phyloP scores from a whole-genome alignment of 1,140 invertebrate species.

The Melitaea cinxia region DNA sequence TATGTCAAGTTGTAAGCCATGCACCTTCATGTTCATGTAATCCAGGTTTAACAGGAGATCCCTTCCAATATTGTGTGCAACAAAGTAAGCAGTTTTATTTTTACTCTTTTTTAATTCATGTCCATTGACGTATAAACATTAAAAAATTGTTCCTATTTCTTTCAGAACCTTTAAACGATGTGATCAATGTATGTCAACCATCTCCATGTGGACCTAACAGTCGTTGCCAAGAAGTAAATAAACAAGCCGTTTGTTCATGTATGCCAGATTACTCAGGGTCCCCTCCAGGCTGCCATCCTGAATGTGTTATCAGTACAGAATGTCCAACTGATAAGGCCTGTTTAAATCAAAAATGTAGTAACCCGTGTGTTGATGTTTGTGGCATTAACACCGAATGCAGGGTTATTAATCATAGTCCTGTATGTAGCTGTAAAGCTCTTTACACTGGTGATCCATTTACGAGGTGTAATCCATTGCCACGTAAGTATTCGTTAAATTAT shows the following conservation, averaged over 20 bases:
- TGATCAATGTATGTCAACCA: constrained; percentile 82
- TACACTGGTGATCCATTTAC: constrained; percentile 90
- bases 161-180: constrained; percentile 54
- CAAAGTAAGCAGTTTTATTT: constrained; percentile 79
- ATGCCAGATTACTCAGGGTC: constrained; percentile 83
- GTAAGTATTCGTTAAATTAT: constrained; percentile 69
- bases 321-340: constrained; percentile 85
- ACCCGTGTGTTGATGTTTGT: constrained; percentile 86
- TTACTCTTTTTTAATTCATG: not conserved
- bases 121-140: constrained; percentile 1
- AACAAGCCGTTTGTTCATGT: constrained; percentile 85
- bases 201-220: constrained; percentile 87
- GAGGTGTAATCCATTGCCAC: constrained; percentile 82
- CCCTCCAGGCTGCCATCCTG: constrained; percentile 84
- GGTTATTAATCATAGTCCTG: constrained; percentile 87
- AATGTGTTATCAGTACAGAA: constrained; percentile 85
- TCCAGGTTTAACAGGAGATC: constrained; percentile 87
- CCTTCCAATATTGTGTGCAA: constrained; percentile 84
- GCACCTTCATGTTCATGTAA: constrained; percentile 88
- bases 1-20: constrained; percentile 89
- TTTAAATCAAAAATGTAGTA: constrained; percentile 85
- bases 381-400: constrained; percentile 85
- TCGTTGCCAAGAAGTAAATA: constrained; percentile 83
- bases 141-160: constrained; percentile 28
- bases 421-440: constrained; percentile 86